Evolutionary conservation across 2,888 invertebrate species (phyloP).

Genomic region (Oscheius sp.): DNA sequence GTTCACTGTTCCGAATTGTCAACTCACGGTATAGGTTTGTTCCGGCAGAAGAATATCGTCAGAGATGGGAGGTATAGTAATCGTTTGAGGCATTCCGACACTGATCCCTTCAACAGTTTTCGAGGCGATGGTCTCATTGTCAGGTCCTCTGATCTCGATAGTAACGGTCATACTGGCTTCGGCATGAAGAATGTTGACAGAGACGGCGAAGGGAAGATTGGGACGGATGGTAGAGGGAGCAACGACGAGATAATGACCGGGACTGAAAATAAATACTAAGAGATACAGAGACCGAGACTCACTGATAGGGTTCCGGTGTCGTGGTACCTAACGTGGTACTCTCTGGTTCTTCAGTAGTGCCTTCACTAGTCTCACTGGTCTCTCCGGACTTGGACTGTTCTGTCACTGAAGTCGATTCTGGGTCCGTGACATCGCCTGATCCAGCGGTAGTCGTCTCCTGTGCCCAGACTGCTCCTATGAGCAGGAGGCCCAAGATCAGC

Average conservation of each 20-base stretch:
- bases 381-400: no score
- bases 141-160: conserved; percentile 65
- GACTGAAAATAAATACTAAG: neutral
- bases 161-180: conserved; percentile 69
- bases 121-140: conserved; percentile 68
- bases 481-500: no score
- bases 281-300: neutral
- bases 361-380: no score
- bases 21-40: conserved; percentile 55
- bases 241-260: conserved; percentile 71
- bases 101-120: conserved; percentile 60
- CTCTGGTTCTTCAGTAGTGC: no score
- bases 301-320: neutral
- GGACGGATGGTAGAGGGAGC: conserved; percentile 74
- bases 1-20: neutral
- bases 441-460: no score
- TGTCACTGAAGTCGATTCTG: no score
- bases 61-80: conserved; percentile 61
- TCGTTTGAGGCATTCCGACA: conserved; percentile 64
- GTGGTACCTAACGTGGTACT: no score
- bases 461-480: no score
- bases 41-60: conserved; percentile 55
- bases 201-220: conserved; percentile 73
- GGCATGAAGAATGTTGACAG: conserved; percentile 73
- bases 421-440: no score